A percentile compares a stretch with the other conserved stretches of the same genome.
These are phyloP conservation scores for Synergus japonicus DNA, from an alignment of 2,888 invertebrate genomes.

Conservation along the genomic window DNA sequence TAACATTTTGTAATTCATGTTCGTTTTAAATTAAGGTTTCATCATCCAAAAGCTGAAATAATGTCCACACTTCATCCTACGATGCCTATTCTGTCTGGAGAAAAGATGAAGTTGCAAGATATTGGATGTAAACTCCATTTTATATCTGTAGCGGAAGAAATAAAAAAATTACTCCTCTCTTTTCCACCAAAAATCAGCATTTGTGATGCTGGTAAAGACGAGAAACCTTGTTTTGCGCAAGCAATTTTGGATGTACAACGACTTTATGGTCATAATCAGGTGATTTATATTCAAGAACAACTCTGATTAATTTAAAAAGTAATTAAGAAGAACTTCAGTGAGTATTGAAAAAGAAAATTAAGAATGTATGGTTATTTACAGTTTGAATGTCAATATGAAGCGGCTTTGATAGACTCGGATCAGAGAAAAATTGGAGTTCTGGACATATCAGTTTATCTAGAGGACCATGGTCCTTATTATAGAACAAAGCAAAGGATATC, in stretches of 20 bases:
- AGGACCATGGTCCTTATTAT: slow-evolving; percentile 70
- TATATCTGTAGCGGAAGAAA: slow-evolving; percentile 69
- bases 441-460: slow-evolving; percentile 65
- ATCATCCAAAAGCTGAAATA: slow-evolving; percentile 73
- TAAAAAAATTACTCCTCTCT: slow-evolving; percentile 66
- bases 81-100: slow-evolving; percentile 57
- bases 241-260: slow-evolving; percentile 64
- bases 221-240: slow-evolving; percentile 63
- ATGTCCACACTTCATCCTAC: slow-evolving; percentile 65
- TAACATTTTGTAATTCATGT: background rate
- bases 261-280: slow-evolving; percentile 66
- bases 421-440: slow-evolving; percentile 64
- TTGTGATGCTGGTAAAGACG: slow-evolving; percentile 59
- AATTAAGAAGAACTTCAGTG: background rate
- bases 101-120: slow-evolving; percentile 66
- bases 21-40: slow-evolving; percentile 64
- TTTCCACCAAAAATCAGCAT: slow-evolving; percentile 73
- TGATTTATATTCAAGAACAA: slow-evolving; percentile 49
- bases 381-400: slow-evolving; percentile 65
- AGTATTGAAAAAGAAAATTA: slow-evolving; percentile 3
- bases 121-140: slow-evolving; percentile 73
- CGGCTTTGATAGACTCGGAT: slow-evolving; percentile 63
- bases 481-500: slow-evolving; percentile 57
- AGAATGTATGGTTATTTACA: slow-evolving; percentile 43
- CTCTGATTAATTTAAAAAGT: background rate